Percentiles rank a stretch among this genome's conserved stretches.
These are phyloP conservation scores for Potamilus streckersoni DNA, from an alignment of 1,140 invertebrate species.

Conservation along the genomic window DNA sequence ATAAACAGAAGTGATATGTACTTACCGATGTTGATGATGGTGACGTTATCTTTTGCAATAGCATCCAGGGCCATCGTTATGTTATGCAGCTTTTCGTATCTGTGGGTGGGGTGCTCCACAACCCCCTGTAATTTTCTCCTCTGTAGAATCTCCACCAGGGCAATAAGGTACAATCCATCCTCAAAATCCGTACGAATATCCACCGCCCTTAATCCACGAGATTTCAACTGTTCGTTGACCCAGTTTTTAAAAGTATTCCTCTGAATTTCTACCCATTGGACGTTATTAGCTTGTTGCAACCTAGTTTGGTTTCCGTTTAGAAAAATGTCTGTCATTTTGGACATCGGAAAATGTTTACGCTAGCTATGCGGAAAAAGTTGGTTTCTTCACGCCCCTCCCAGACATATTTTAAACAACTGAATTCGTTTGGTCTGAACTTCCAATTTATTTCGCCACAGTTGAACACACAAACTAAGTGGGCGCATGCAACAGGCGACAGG, in stretches of 20 bases:
- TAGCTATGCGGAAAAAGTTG: too few species aligned
- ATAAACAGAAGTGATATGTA: neutral
- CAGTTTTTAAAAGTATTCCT: conserved; percentile 97
- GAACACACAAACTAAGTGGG: too few species aligned
- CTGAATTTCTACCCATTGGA: conserved; percentile 86
- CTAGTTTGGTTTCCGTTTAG: conserved; percentile 7
- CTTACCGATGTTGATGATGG: conserved; percentile 97
- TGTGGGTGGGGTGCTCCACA: conserved; percentile 28
- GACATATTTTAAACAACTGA: too few species aligned
- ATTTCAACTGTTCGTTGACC: conserved; percentile 90
- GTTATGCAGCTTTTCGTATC: conserved; percentile 94
- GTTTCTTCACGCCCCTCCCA: too few species aligned
- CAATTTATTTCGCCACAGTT: too few species aligned
- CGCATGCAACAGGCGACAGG: too few species aligned
- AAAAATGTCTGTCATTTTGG: conserved; percentile 7
- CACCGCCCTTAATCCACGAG: conserved; percentile 49
- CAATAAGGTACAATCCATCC: conserved; percentile 89
- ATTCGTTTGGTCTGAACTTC: too few species aligned
- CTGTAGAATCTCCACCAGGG: conserved; percentile 89
- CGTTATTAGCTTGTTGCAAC: conserved; percentile 21
- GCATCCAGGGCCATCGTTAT: conserved; percentile 94
- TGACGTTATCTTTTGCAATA: conserved; percentile 94
- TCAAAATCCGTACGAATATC: conserved; percentile 88
- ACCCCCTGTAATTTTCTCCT: conserved; percentile 54
- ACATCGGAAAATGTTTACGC: too few species aligned